Conservation (phyloP, 2,113 vertebrate species). For the Tor tambroides region DNA sequence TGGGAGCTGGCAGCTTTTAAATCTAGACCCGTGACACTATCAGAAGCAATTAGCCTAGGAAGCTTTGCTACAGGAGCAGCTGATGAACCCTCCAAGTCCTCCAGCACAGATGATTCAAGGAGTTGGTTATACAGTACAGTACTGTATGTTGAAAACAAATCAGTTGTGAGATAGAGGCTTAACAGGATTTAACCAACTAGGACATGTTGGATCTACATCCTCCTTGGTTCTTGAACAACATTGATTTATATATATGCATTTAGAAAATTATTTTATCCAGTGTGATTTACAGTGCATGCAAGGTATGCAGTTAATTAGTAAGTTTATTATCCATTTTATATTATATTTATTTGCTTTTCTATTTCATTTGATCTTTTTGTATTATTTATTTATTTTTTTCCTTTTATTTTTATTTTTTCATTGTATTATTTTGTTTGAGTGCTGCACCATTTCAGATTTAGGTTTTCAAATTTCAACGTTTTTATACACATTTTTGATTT, state of each 20-base stretch:
- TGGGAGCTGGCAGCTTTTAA: constrained; percentile 52
- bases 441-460: no score
- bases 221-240: not conserved
- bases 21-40: constrained; percentile 47
- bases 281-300: not conserved
- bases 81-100: constrained; percentile 35
- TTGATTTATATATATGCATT: not conserved
- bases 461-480: no score
- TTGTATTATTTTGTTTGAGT: no score
- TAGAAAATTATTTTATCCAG: not conserved
- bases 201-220: not conserved
- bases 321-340: no score
- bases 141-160: constrained; percentile 13
- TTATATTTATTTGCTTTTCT: no score
- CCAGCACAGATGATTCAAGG: constrained; percentile 1
- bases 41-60: constrained; percentile 49
- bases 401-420: no score
- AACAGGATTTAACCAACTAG: not conserved
- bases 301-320: not conserved
- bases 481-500: no score
- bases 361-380: no score
- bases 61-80: constrained; percentile 33
- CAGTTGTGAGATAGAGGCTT: not conserved
- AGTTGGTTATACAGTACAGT: constrained; percentile 1
- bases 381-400: no score